Evolutionary conservation across 2,797 vertebrate genomes (phyloP).

Genomic region (Helarctos malayanus): DNA sequence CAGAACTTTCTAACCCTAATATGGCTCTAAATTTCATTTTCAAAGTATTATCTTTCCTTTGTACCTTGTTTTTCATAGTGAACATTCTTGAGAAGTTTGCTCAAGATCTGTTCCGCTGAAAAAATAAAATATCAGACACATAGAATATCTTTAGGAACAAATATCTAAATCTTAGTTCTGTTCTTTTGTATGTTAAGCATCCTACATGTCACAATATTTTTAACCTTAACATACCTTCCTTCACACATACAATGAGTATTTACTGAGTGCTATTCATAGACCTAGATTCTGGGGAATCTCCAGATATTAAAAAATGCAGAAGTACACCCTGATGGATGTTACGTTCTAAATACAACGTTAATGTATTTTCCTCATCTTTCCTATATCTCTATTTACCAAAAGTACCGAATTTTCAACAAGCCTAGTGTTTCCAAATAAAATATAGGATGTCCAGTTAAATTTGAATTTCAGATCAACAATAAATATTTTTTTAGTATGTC

Average conservation of each 20-base stretch:
- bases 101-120: background rate
- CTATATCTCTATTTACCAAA: background rate
- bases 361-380: background rate
- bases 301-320: background rate
- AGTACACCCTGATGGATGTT: background rate
- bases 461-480: slow-evolving; percentile 18
- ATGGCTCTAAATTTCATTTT: slow-evolving; percentile 44
- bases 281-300: background rate
- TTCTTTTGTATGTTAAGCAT: background rate
- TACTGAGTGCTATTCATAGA: background rate
- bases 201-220: background rate
- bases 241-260: background rate
- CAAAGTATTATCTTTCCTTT: background rate
- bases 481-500: background rate
- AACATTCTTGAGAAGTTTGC: slow-evolving; percentile 3
- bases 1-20: slow-evolving; percentile 8
- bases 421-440: slow-evolving; percentile 27
- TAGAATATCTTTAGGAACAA: slow-evolving; percentile 7
- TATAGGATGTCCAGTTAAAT: background rate
- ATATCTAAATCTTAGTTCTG: slow-evolving; percentile 19
- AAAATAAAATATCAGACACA: background rate
- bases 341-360: background rate
- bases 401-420: background rate
- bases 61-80: background rate
- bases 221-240: background rate